These are phyloP conservation scores for Aplysina aerophoba DNA, from an alignment of 37 sponge, comb jelly and placozoan genomes.

Conservation along the genomic window DNA sequence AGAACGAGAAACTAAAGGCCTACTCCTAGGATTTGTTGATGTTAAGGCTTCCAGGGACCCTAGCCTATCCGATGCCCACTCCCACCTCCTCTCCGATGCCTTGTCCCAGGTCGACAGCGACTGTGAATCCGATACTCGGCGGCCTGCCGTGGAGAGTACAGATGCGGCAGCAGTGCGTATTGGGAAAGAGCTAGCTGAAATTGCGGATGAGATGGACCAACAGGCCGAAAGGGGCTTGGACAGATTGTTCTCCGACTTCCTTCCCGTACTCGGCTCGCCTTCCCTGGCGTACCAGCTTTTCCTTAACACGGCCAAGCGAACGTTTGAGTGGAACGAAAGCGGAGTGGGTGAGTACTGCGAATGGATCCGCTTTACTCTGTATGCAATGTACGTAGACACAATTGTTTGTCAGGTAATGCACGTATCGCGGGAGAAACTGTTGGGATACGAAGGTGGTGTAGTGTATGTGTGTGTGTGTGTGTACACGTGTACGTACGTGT, in stretches of 20 bases:
- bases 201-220: neutral
- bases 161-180: neutral
- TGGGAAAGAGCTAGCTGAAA: neutral
- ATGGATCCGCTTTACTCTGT: too few species aligned
- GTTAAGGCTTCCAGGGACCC: neutral
- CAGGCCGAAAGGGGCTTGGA: neutral
- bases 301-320: neutral
- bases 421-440: neutral
- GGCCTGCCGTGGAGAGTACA: neutral
- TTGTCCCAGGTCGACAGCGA: neutral
- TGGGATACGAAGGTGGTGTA: neutral
- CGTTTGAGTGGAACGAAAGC: conserved; percentile 12
- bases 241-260: neutral
- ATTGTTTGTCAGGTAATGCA: neutral
- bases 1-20: neutral
- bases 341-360: conserved; percentile 5
- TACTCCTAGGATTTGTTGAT: neutral
- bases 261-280: neutral
- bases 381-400: too few species aligned
- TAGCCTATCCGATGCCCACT: neutral
- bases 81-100: neutral
- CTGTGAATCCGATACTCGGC: neutral
- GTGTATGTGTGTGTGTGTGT: conserved; percentile 27
- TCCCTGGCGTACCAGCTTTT: conserved; percentile 24
- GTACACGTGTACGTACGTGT: neutral